Evolutionary conservation across 2,113 vertebrate species (phyloP), one percentile per base, ranked within the genome.

Genomic region (Lepisosteus oculatus): DNA sequence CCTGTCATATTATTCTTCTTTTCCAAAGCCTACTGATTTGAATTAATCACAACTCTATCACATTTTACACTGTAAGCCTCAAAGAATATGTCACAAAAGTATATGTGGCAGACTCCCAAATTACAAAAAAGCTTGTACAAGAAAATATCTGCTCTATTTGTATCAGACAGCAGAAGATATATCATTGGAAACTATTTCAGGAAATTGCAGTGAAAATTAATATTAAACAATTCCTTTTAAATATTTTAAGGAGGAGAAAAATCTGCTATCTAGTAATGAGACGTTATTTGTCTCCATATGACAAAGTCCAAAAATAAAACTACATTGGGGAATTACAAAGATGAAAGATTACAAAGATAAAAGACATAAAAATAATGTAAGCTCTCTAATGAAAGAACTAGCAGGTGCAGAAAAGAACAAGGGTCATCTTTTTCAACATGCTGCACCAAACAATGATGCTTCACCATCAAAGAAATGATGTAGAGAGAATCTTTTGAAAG

Each of bases 401-500:
- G 74, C 75, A 79, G 78, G 73, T 79, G 76, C 62, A 76, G 63
- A 59, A 13, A 56, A 13, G n/a, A 51, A 43, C 42, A 73, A 81
- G 81, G 77, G 78, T 85, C 73, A 79, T 2, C 29, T 70, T 72
- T 75, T 62, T 63, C 7, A 8, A 71, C 72, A 77, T 61, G 71
- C 83, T 82, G 77, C 57, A 68, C 64, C 74, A 68, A 69, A 73
- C 71, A 76, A 77, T 80, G 67, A 74, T 15, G 67, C 79, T 79
- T 64, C 43, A 43, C 61, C 56, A 75, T 86, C 69, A 81, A 80
- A 79, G 77, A 67, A 68, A 71, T 42, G 8, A 8, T 43, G 47
- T 6, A 8, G 6, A 55, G 75, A 77, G 78, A 75, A 77, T 80
- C 80, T 76, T 81, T 74, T 80, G 73, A 77, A 78, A 80, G 68